A percentile compares a stretch with the other conserved stretches of the same genome.
Conservation (phyloP, 2,888 invertebrate species). For the Zygaena filipendulae region DNA sequence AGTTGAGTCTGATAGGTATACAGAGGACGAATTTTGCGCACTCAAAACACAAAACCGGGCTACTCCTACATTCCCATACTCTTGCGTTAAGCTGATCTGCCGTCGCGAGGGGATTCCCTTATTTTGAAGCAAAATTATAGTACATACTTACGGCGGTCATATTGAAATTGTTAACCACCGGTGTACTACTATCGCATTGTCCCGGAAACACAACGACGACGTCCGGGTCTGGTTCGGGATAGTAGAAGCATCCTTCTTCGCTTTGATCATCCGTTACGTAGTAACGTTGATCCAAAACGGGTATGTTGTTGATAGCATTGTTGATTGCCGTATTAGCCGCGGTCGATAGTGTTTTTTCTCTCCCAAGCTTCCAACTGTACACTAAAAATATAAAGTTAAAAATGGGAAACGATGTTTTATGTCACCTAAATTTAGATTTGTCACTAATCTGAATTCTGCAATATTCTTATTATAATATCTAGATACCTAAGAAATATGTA, state of each 20-base stretch:
- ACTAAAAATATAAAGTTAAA: conserved; percentile 19
- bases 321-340: conserved; percentile 22
- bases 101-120: too few species aligned
- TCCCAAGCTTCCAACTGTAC: conserved; percentile 35
- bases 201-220: conserved; percentile 30
- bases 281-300: conserved; percentile 30
- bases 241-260: conserved; percentile 41
- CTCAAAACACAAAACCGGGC: too few species aligned
- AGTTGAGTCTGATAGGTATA: too few species aligned
- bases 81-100: too few species aligned
- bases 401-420: neutral
- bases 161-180: conserved; percentile 19
- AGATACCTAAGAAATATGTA: too few species aligned
- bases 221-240: conserved; percentile 27
- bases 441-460: too few species aligned
- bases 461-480: too few species aligned
- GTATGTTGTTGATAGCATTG: conserved; percentile 18
- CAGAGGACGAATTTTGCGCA: too few species aligned
- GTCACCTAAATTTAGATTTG: too few species aligned
- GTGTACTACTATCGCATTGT: conserved; percentile 24
- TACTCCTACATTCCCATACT: too few species aligned
- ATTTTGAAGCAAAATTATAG: too few species aligned
- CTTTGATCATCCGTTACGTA: conserved; percentile 28
- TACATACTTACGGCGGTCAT: too few species aligned
- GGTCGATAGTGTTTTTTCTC: conserved; percentile 21